Evolutionary conservation across 2,888 invertebrate species (phyloP).

Genomic region (Archips crataeganus): DNA sequence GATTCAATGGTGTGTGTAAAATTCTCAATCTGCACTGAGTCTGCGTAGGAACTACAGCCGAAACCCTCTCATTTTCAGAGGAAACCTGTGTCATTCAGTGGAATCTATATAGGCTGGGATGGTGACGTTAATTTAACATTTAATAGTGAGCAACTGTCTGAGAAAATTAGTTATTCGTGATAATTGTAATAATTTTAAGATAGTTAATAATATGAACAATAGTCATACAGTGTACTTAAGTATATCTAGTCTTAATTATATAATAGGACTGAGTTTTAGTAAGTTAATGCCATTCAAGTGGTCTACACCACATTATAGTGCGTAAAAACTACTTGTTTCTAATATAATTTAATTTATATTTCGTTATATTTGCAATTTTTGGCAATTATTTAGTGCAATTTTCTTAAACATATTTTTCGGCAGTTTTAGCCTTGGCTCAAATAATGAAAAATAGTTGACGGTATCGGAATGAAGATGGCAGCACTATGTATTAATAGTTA

Average conservation of each 20-base stretch:
- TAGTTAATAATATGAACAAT: not conserved
- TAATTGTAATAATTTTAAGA: not conserved
- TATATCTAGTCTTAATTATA: conserved; percentile 39
- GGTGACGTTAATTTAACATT: too few relatives aligned
- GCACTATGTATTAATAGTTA: not conserved
- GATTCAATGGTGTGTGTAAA: too few relatives aligned
- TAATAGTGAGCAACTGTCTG: not conserved
- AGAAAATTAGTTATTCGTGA: not conserved
- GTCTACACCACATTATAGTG: not conserved
- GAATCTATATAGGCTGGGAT: too few relatives aligned
- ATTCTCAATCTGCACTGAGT: too few relatives aligned
- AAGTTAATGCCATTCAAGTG: conserved; percentile 18
- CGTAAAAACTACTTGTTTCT: conserved; percentile 20
- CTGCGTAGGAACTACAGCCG: too few relatives aligned
- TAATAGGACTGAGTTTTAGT: conserved; percentile 22
- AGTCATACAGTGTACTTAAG: conserved; percentile 39
- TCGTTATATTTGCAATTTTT: conserved; percentile 12
- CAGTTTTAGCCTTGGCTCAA: not conserved
- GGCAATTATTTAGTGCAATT: not conserved
- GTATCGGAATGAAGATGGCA: not conserved
- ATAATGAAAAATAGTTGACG: not conserved
- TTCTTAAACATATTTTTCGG: not conserved
- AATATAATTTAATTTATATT: conserved; percentile 26
- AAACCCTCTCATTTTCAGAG: too few relatives aligned
- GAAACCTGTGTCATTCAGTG: too few relatives aligned